A percentile compares a stretch with the other conserved stretches of the same genome.
Conservation (phyloP, 2,888 invertebrate species). For the Andrena hattorfiana region DNA sequence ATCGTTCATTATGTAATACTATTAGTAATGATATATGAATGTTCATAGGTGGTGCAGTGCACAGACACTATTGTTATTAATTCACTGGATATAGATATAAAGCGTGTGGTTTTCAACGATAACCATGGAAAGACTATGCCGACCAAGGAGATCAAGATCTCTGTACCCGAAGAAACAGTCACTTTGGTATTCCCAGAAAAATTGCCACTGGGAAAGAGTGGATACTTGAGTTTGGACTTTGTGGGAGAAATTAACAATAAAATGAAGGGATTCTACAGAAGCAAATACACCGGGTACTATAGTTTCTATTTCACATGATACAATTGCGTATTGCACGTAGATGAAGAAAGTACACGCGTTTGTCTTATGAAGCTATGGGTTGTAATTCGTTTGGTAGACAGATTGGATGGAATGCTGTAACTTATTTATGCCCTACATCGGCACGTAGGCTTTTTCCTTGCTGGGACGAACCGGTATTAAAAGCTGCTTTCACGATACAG, state of each 20-base stretch:
- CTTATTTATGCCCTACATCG: constrained; percentile 84
- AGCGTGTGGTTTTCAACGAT: constrained; percentile 87
- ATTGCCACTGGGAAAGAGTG: constrained; percentile 87
- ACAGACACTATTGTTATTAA: constrained; percentile 91
- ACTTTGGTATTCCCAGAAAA: constrained; percentile 88
- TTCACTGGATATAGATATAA: constrained; percentile 91
- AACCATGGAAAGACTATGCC: constrained; percentile 84
- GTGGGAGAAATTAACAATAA: constrained; percentile 96
- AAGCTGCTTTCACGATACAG: constrained; percentile 86
- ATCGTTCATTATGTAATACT: neutral
- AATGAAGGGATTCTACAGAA: constrained; percentile 98
- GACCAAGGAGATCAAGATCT: constrained; percentile 82
- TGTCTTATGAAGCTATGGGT: constrained; percentile 1
- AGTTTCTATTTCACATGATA: constrained; percentile 14
- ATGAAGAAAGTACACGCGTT: neutral
- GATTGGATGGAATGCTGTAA: constrained; percentile 83
- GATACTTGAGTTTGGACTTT: constrained; percentile 89
- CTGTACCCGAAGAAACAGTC: constrained; percentile 89
- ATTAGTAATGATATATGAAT: neutral
- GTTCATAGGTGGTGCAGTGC: constrained; percentile 87
- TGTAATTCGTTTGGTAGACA: constrained; percentile 29
- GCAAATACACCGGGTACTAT: constrained; percentile 89
- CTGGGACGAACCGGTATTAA: constrained; percentile 87
- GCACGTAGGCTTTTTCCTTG: constrained; percentile 87
- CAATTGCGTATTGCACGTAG: neutral